These are phyloP conservation scores for Dione juno DNA, from an alignment of 2,888 invertebrate genomes.

Conservation along the genomic window DNA sequence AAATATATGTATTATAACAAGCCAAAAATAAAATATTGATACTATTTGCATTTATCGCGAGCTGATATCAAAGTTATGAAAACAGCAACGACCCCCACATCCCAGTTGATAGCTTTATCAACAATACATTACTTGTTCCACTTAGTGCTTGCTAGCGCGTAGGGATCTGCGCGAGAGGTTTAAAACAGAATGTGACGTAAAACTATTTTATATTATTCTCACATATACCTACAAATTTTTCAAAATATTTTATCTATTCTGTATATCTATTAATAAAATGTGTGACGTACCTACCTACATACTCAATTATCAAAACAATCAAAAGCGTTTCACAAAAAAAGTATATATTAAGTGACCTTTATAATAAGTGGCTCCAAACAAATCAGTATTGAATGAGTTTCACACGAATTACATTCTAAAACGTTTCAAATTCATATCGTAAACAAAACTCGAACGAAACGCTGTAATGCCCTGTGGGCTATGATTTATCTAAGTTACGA, in stretches of 20 bases:
- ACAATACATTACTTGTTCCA: slow-evolving; percentile 31
- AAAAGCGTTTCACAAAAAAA: too few species aligned
- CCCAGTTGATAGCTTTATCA: slow-evolving; percentile 37
- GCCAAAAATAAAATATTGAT: neutral
- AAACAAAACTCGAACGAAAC: neutral
- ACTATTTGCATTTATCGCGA: slow-evolving; percentile 26
- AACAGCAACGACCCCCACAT: slow-evolving; percentile 39
- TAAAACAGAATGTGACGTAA: neutral
- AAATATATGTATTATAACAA: neutral
- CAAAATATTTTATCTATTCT: too few species aligned
- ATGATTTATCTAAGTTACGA: neutral
- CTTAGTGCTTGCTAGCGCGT: slow-evolving; percentile 4
- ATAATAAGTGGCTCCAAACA: too few species aligned
- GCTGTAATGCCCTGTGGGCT: neutral
- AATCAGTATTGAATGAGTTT: neutral
- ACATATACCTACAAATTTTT: too few species aligned
- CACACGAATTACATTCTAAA: neutral
- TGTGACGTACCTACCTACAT: too few species aligned
- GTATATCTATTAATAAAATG: too few species aligned
- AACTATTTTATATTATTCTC: too few species aligned
- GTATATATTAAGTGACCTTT: too few species aligned
- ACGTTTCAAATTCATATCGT: neutral
- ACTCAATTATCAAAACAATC: too few species aligned
- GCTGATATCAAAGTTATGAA: slow-evolving; percentile 24
- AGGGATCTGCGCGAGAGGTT: neutral